Percentiles rank a stretch among this genome's conserved stretches.
Evolutionary conservation across 2,113 vertebrate species (phyloP).

Genomic region (Cebus imitator): DNA sequence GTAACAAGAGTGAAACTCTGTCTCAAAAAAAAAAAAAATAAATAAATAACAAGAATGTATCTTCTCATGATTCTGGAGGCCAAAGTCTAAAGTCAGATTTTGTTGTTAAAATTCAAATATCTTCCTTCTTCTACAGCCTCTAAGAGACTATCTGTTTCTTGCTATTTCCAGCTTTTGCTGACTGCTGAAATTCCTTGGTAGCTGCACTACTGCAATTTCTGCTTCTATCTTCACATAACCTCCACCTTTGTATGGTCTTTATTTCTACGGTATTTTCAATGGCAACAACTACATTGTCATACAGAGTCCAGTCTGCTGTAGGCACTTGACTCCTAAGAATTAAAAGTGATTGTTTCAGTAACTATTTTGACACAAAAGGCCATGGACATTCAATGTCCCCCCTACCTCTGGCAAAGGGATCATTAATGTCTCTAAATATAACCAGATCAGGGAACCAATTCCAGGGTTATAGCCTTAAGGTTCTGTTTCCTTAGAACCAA

Average conservation of each 20-base stretch:
- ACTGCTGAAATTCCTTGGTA: background rate
- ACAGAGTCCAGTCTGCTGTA: background rate
- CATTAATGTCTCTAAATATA: background rate
- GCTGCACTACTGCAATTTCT: background rate
- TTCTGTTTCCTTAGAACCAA: background rate
- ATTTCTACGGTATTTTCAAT: background rate
- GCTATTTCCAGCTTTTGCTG: background rate
- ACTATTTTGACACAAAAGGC: background rate
- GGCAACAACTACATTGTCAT: background rate
- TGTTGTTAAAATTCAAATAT: background rate
- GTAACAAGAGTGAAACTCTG: no score
- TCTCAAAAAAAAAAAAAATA: no score
- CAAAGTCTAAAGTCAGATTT: background rate
- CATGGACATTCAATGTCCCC: background rate
- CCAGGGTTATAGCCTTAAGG: background rate
- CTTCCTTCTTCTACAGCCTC: background rate
- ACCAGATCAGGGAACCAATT: background rate
- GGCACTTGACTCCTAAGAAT: background rate
- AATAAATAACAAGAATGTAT: background rate
- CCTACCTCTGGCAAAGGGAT: background rate
- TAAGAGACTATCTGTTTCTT: background rate
- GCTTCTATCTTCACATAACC: background rate
- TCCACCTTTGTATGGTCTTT: background rate
- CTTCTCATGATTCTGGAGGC: background rate
- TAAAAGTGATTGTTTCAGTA: background rate